Evolutionary conservation across 1,140 invertebrate genomes (phyloP).

Genomic region (Drosophila gunungcola): DNA sequence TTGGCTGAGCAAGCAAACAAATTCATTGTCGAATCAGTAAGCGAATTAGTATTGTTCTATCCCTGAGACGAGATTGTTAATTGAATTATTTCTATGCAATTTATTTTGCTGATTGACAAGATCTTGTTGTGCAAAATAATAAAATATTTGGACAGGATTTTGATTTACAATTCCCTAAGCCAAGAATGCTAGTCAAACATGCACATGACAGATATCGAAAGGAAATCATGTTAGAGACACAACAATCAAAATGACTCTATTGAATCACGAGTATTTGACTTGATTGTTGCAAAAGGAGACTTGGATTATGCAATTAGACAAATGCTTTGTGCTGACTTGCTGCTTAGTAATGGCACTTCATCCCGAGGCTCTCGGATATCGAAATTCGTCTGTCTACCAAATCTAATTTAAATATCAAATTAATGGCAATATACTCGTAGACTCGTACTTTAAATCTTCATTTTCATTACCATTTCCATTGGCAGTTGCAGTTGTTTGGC

Average conservation of each 20-base stretch:
- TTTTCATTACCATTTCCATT: constrained; percentile 4
- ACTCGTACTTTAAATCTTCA: constrained; percentile 3
- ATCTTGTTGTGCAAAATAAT: constrained; percentile 18
- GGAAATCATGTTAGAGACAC: constrained; percentile 6
- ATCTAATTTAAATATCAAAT: constrained; percentile 32
- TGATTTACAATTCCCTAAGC: constrained; percentile 32
- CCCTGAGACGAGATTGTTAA: constrained; percentile 9
- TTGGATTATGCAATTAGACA: constrained; percentile 18
- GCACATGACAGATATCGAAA: constrained; percentile 25
- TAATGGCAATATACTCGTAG: constrained; percentile 18
- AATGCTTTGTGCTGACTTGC: constrained; percentile 19
- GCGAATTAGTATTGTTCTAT: constrained; percentile 14
- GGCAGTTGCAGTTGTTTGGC: constrained; percentile 35
- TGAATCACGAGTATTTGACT: background rate
- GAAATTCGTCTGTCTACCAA: constrained; percentile 10
- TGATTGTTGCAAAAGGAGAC: background rate
- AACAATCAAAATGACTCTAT: constrained; percentile 4
- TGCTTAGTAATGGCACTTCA: background rate
- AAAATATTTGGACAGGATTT: constrained; percentile 38
- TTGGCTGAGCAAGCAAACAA: constrained; percentile 13
- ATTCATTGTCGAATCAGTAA: constrained; percentile 8
- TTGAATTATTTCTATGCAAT: constrained; percentile 39
- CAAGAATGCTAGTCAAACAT: constrained; percentile 30
- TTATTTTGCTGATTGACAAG: constrained; percentile 23
- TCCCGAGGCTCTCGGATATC: constrained; percentile 1